Evolutionary conservation across 2,888 invertebrate species (phyloP).

Genomic region (Unio pictorum): DNA sequence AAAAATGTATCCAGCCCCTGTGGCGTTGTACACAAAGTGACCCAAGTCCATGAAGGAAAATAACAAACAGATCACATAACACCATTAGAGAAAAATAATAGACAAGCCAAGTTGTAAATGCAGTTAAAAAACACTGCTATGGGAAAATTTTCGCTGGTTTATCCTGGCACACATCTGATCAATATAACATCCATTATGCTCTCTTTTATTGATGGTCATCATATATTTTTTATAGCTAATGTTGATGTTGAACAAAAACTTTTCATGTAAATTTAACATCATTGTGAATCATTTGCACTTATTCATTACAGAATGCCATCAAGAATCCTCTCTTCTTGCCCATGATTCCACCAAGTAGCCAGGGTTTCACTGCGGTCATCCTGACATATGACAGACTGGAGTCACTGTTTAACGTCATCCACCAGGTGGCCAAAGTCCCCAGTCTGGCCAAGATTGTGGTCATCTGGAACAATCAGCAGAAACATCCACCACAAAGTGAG

Average conservation of each 20-base stretch:
- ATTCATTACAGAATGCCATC: slow-evolving; percentile 46
- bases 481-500: slow-evolving; percentile 88
- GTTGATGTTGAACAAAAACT: no score
- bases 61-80: no score
- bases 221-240: no score
- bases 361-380: slow-evolving; percentile 95
- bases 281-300: neutral
- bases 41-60: no score
- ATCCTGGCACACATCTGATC: no score
- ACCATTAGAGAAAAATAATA: no score
- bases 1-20: no score
- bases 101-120: no score
- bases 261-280: neutral
- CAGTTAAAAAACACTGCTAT: no score
- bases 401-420: slow-evolving; percentile 88
- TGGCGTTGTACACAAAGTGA: no score
- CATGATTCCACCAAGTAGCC: slow-evolving; percentile 80
- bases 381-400: slow-evolving; percentile 94
- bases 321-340: slow-evolving; percentile 82
- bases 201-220: neutral
- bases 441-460: slow-evolving; percentile 93
- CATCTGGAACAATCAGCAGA: slow-evolving; percentile 96
- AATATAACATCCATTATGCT: neutral
- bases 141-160: no score
- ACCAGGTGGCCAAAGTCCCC: slow-evolving; percentile 88